phyloP scores from a whole-genome alignment of 53 echinoderm and acorn worm genomes.

The Holothuria scabra region DNA sequence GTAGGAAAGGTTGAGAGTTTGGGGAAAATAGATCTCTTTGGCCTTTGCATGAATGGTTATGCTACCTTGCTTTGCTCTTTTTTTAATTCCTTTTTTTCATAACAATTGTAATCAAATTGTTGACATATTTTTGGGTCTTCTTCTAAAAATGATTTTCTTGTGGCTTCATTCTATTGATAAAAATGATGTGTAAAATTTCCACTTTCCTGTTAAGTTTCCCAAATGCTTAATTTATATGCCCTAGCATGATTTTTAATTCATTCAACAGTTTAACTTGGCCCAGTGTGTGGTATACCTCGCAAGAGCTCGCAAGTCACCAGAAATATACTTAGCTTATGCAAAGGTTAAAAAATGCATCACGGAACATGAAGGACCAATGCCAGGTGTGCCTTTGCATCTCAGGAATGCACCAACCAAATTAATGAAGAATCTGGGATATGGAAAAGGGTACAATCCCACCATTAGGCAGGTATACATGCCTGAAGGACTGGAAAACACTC shows the following conservation, averaged over 20 bases:
- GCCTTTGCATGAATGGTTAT: too few relatives aligned
- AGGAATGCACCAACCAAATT: constrained; percentile 66
- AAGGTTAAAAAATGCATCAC: constrained; percentile 77
- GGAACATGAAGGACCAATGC: constrained; percentile 64
- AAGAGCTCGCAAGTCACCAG: constrained; percentile 79
- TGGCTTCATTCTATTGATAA: not conserved
- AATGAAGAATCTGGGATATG: constrained; percentile 71
- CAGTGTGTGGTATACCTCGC: constrained; percentile 91
- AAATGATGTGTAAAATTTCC: too few relatives aligned
- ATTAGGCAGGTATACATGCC: constrained; percentile 62
- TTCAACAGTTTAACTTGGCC: constrained; percentile 72
- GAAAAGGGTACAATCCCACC: constrained; percentile 62
- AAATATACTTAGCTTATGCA: constrained; percentile 60
- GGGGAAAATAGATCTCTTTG: too few relatives aligned
- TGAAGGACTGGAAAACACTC: constrained; percentile 54
- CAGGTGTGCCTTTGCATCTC: constrained; percentile 86
- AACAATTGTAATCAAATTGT: not conserved
- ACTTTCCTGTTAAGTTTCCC: too few relatives aligned
- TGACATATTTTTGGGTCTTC: not conserved
- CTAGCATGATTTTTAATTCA: too few relatives aligned
- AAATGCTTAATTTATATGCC: too few relatives aligned
- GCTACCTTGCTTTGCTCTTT: too few relatives aligned
- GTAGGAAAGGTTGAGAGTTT: too few relatives aligned
- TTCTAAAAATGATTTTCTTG: not conserved
- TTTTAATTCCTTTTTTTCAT: not conserved